Percentiles rank a stretch among this genome's conserved stretches.
Evolutionary conservation across 2,888 invertebrate genomes (phyloP).

Genomic region (Mythimna loreyi): DNA sequence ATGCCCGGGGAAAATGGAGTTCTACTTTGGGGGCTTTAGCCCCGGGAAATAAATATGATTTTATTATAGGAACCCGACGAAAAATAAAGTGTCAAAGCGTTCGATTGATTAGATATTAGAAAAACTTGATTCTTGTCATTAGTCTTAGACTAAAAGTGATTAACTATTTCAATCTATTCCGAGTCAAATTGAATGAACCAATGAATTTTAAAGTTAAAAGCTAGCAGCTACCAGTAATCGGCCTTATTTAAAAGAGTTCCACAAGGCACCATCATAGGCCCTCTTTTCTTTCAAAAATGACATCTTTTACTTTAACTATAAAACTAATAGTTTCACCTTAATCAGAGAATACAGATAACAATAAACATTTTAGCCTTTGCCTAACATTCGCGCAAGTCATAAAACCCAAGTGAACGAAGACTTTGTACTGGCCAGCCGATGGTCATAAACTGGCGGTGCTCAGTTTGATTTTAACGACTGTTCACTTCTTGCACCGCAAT

Average conservation of each 20-base stretch:
- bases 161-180: background rate
- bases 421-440: conserved; percentile 47
- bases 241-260: background rate
- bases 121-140: background rate
- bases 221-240: background rate
- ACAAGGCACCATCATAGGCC: conserved; percentile 2
- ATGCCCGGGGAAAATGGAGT: conserved; percentile 10
- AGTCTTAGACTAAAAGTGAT: background rate
- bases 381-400: conserved; percentile 36
- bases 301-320: background rate
- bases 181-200: background rate
- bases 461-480: conserved; percentile 44
- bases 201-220: background rate
- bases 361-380: conserved; percentile 31
- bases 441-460: conserved; percentile 35
- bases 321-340: conserved; percentile 22
- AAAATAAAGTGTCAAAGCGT: background rate
- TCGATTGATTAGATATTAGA: conserved; percentile 1
- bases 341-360: conserved; percentile 34
- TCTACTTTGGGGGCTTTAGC: conserved; percentile 1
- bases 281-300: background rate
- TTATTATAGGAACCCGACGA: background rate
- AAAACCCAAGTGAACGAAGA: conserved; percentile 41
- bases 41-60: conserved; percentile 2
- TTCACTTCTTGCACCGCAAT: conserved; percentile 36